Conservation (phyloP, 2,888 invertebrate genomes). For the Watsonalla cultraria region DNA sequence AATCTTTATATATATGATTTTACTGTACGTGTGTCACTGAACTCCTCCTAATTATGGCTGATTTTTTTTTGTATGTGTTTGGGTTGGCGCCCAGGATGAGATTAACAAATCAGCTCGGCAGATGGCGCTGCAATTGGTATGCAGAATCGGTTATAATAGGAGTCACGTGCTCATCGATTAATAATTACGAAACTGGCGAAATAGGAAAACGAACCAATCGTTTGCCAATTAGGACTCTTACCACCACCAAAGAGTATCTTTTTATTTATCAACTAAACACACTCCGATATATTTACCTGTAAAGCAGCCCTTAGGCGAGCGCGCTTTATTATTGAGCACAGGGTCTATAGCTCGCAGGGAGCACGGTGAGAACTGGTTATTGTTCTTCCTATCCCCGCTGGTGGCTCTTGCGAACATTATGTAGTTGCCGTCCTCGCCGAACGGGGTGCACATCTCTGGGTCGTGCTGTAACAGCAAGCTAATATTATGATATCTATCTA, state of each 20-base stretch:
- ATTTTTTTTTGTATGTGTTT: no score
- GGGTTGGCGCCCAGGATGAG: no score
- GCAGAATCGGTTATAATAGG: no score
- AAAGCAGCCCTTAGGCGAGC: constrained; percentile 94
- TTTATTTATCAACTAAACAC: no score
- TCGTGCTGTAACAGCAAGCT: constrained; percentile 84
- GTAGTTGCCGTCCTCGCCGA: constrained; percentile 97
- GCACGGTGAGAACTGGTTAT: constrained; percentile 97
- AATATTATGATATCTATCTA: neutral
- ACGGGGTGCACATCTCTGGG: constrained; percentile 95
- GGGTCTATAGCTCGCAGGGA: constrained; percentile 95
- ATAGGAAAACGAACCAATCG: neutral
- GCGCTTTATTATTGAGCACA: constrained; percentile 93
- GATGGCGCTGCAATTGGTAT: no score
- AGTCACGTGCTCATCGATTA: no score
- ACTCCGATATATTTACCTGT: constrained; percentile 78
- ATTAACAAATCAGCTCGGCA: no score
- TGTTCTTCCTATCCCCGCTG: constrained; percentile 98
- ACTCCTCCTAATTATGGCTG: no score
- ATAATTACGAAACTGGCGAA: no score
- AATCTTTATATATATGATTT: no score
- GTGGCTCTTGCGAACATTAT: constrained; percentile 99
- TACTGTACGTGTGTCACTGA: no score
- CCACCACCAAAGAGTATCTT: neutral
- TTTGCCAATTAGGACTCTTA: neutral